Evolutionary conservation across 23 tunicate genomes (phyloP).

Genomic region (Oikopleura albicans): DNA sequence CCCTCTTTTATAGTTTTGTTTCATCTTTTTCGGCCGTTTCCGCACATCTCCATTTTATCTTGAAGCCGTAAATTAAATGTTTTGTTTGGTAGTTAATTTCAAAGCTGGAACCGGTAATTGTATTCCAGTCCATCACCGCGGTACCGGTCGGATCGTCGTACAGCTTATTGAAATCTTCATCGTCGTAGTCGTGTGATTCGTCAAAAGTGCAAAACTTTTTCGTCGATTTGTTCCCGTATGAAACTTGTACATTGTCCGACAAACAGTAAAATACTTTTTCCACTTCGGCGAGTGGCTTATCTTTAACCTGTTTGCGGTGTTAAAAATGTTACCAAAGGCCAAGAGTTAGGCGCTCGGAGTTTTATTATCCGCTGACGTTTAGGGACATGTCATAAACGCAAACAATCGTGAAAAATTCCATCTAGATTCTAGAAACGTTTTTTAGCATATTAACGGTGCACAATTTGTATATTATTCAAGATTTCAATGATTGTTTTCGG

Average conservation of each 20-base stretch:
- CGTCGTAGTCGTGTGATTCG: not conserved
- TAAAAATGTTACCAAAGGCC: too few relatives aligned
- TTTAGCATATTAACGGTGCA: too few relatives aligned
- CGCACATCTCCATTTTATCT: not conserved
- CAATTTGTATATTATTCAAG: too few relatives aligned
- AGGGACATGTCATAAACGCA: too few relatives aligned
- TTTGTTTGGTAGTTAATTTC: not conserved
- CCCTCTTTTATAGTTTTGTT: too few relatives aligned
- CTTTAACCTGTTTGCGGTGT: too few relatives aligned
- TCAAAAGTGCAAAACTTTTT: not conserved
- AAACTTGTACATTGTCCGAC: not conserved
- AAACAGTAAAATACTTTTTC: not conserved
- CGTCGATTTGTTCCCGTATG: not conserved
- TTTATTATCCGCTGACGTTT: too few relatives aligned
- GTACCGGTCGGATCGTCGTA: not conserved
- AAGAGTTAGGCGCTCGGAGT: too few relatives aligned
- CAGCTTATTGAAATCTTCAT: not conserved
- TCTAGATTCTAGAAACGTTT: too few relatives aligned
- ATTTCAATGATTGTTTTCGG: too few relatives aligned
- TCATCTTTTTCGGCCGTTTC: too few relatives aligned
- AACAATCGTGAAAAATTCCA: too few relatives aligned
- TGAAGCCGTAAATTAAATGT: conserved; percentile 8
- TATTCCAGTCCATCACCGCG: not conserved
- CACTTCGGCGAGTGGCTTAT: not conserved
- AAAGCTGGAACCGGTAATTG: not conserved